phyloP scores from a whole-genome alignment of 2,113 vertebrate genomes.

The Semnopithecus entellus region DNA sequence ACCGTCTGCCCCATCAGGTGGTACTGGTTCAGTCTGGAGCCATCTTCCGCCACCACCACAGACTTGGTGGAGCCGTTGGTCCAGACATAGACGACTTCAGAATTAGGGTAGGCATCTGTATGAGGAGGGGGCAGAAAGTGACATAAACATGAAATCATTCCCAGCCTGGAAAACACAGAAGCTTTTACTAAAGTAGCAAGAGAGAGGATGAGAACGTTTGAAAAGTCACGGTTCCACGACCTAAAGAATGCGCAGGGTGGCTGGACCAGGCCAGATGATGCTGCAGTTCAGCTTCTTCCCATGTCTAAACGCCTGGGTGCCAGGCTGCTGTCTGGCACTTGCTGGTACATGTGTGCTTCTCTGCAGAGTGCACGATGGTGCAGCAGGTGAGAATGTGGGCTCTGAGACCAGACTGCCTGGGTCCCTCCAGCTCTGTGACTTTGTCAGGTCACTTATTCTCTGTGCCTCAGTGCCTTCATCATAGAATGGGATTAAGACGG shows the following conservation, averaged over 20 bases:
- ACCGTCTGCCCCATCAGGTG: conserved; percentile 95
- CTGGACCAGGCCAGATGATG: conserved; percentile 12
- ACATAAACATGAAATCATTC: neutral
- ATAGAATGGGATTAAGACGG: neutral
- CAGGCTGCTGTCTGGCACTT: neutral
- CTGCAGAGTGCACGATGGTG: accelerated
- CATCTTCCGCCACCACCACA: conserved; percentile 96
- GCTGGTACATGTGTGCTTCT: neutral
- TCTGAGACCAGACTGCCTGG: neutral
- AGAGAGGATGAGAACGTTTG: conserved; percentile 24
- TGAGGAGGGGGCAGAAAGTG: neutral
- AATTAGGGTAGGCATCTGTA: conserved; percentile 96
- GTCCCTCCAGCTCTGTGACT: neutral
- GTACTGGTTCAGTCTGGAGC: conserved; percentile 97
- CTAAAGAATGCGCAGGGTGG: conserved; percentile 43
- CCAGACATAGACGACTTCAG: conserved; percentile 96
- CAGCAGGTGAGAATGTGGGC: accelerated
- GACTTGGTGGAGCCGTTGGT: conserved; percentile 92
- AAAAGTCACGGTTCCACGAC: conserved; percentile 45
- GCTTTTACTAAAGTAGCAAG: conserved; percentile 33
- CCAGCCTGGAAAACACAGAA: neutral
- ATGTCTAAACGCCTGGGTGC: neutral
- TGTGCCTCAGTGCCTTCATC: conserved; percentile 37
- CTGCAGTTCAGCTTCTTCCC: neutral
- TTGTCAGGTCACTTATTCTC: neutral